phyloP scores from a whole-genome alignment of 2,113 vertebrate species.

The Sinosuthora webbiana region DNA sequence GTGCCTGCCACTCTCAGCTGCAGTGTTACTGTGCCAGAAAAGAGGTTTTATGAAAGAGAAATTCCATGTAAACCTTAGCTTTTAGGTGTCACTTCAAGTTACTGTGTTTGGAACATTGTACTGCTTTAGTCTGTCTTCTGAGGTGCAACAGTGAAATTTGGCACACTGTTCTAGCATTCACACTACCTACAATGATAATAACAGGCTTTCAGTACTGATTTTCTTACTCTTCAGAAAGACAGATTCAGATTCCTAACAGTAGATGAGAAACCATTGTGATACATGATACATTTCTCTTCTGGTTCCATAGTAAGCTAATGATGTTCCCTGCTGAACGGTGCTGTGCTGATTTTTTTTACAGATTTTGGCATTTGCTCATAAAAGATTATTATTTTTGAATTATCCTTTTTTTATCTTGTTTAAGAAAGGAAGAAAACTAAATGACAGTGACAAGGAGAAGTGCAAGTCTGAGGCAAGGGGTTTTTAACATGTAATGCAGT shows the following conservation, averaged over 20 bases:
- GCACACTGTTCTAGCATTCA: neutral
- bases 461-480: neutral
- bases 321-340: neutral
- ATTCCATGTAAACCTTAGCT: neutral
- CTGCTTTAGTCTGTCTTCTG: neutral
- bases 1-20: neutral
- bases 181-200: neutral
- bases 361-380: neutral
- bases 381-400: neutral
- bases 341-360: neutral
- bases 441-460: neutral
- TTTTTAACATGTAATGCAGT: accelerated
- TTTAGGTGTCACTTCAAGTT: neutral
- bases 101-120: neutral
- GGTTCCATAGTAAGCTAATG: neutral
- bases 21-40: neutral
- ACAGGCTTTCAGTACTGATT: neutral
- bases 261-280: neutral
- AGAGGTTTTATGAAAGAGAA: neutral
- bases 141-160: neutral
- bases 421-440: neutral
- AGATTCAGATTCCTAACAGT: neutral
- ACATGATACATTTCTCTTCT: neutral
- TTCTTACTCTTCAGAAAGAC: neutral
- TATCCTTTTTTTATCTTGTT: neutral